A percentile compares a stretch with the other conserved stretches of the same genome.
Conservation (phyloP, 2,797 vertebrate genomes). For the Aselliscus stoliczkanus region DNA sequence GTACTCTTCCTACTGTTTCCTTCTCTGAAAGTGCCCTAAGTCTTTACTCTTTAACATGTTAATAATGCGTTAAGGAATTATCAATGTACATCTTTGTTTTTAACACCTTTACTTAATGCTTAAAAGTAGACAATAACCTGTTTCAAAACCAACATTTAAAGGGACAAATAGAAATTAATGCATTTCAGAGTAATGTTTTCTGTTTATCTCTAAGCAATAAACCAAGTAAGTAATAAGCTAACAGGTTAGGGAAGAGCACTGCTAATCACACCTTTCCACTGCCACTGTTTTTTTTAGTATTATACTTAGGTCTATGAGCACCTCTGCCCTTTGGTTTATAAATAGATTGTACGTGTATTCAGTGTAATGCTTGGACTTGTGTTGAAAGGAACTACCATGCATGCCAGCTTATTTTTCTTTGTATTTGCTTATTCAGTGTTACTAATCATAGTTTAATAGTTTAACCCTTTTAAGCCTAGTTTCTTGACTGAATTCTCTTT, state of each 20-base stretch:
- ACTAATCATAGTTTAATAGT: slow-evolving; percentile 21
- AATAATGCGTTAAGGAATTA: background rate
- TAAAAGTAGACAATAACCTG: slow-evolving; percentile 12
- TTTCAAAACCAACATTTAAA: slow-evolving; percentile 41
- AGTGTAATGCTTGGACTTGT: slow-evolving; percentile 28
- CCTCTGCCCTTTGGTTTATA: slow-evolving; percentile 58
- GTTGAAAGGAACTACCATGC: background rate
- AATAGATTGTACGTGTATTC: slow-evolving; percentile 13
- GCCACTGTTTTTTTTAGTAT: background rate
- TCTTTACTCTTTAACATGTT: background rate
- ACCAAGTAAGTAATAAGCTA: slow-evolving; percentile 31
- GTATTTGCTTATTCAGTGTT: slow-evolving; percentile 39
- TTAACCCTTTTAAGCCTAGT: slow-evolving; percentile 38
- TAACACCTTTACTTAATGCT: slow-evolving; percentile 4
- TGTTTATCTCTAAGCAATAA: background rate
- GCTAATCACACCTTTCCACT: background rate
- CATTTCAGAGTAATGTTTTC: slow-evolving; percentile 21
- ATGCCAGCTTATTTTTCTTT: slow-evolving; percentile 46
- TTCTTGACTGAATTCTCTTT: slow-evolving; percentile 25
- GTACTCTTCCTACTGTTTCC: background rate
- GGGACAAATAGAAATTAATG: background rate
- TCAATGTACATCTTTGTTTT: background rate
- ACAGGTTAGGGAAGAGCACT: background rate
- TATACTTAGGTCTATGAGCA: slow-evolving; percentile 17
- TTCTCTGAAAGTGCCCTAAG: background rate